A percentile compares a stretch with the other conserved stretches of the same genome.
Conservation (phyloP, 2,888 invertebrate genomes). For the Napeogenes inachia region DNA sequence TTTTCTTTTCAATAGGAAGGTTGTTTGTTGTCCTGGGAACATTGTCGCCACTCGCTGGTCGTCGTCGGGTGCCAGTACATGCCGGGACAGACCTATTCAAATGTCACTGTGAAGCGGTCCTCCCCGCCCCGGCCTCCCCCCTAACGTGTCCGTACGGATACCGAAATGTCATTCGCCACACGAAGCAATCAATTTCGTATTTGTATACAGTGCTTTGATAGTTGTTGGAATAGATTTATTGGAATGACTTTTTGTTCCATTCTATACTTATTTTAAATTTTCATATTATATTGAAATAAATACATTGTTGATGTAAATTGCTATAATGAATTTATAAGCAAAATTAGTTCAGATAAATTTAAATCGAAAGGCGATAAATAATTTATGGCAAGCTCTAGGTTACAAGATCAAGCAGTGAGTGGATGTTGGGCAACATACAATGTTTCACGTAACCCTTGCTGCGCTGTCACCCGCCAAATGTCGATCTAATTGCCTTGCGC, state of each 20-base stretch:
- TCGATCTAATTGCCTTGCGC: slow-evolving; percentile 54
- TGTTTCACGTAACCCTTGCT: slow-evolving; percentile 28
- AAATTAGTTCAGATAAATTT: background rate
- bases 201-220: slow-evolving; percentile 70
- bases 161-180: slow-evolving; percentile 75
- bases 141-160: slow-evolving; percentile 43
- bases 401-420: slow-evolving; percentile 18
- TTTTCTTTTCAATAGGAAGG: slow-evolving; percentile 71
- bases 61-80: slow-evolving; percentile 72
- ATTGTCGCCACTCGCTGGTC: slow-evolving; percentile 73
- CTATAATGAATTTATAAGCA: background rate
- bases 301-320: no score
- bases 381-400: slow-evolving; percentile 17
- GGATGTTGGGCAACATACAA: slow-evolving; percentile 23
- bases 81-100: slow-evolving; percentile 75
- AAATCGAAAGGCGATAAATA: slow-evolving; percentile 11
- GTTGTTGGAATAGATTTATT: slow-evolving; percentile 66
- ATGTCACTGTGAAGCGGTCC: slow-evolving; percentile 67
- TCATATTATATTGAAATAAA: slow-evolving; percentile 7
- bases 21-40: slow-evolving; percentile 67
- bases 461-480: slow-evolving; percentile 43
- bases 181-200: slow-evolving; percentile 77
- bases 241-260: slow-evolving; percentile 41
- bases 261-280: slow-evolving; percentile 26
- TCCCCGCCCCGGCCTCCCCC: slow-evolving; percentile 39